phyloP scores from a whole-genome alignment of 2,113 vertebrate species.

The Morone chrysops region DNA sequence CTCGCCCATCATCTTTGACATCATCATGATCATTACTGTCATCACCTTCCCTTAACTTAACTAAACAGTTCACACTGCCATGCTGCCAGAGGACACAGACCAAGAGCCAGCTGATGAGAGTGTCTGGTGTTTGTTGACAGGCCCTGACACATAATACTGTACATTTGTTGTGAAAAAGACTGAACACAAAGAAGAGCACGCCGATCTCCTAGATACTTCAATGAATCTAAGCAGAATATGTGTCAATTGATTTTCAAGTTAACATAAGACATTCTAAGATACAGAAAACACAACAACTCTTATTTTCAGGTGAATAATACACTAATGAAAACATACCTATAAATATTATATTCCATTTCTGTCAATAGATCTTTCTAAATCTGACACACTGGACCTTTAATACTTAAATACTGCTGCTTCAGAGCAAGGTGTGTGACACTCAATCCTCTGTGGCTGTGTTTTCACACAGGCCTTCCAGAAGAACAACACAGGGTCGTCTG shows the following conservation, averaged over 20 bases:
- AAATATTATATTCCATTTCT: too few species aligned
- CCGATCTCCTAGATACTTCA: background rate
- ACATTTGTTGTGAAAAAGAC: background rate
- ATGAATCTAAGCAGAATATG: background rate
- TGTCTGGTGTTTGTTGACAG: conserved; percentile 31
- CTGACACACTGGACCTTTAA: too few species aligned
- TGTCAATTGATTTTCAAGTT: too few species aligned
- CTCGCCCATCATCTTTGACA: conserved; percentile 62
- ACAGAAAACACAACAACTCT: too few species aligned
- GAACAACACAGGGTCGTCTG: too few species aligned
- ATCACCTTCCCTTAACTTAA: conserved; percentile 54
- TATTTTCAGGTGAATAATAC: too few species aligned
- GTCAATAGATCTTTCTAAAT: too few species aligned
- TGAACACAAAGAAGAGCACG: background rate
- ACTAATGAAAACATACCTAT: too few species aligned
- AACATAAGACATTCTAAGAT: too few species aligned
- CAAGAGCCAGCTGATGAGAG: conserved; percentile 12
- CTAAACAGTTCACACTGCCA: conserved; percentile 42
- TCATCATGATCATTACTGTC: conserved; percentile 64
- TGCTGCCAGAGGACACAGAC: conserved; percentile 25
- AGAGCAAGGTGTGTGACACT: background rate
- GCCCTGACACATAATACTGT: conserved; percentile 1
- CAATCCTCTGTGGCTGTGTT: background rate
- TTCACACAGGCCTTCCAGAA: background rate
- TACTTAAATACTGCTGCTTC: background rate